Percentiles rank a stretch among this genome's conserved stretches.
Evolutionary conservation across 2,797 vertebrate species (phyloP).

Genomic region (Anolis apletophallus): DNA sequence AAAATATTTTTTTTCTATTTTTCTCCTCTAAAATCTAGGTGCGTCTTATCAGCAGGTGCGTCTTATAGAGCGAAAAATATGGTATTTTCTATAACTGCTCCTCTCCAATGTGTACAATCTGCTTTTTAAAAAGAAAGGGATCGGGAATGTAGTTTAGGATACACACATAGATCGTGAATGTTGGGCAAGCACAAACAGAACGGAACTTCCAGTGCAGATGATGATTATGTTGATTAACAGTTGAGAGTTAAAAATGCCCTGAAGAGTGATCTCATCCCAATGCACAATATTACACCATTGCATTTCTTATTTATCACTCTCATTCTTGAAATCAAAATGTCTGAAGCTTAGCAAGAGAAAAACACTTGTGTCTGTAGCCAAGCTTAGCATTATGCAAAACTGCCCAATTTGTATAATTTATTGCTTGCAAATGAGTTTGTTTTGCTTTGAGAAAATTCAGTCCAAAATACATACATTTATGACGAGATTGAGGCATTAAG

Average conservation of each 20-base stretch:
- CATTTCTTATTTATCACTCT: background rate
- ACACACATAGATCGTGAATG: background rate
- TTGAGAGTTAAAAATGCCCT: background rate
- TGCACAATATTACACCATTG: background rate
- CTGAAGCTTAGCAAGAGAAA: background rate
- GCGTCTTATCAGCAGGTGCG: too few relatives aligned
- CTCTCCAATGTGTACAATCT: background rate
- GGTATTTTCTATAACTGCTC: background rate
- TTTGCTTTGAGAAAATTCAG: background rate
- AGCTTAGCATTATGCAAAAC: background rate
- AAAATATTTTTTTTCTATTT: too few relatives aligned
- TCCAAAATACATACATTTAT: background rate
- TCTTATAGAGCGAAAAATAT: too few relatives aligned
- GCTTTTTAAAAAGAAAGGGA: background rate
- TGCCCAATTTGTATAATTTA: background rate
- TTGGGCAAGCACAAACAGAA: background rate
- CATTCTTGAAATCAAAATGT: background rate
- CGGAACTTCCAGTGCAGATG: background rate
- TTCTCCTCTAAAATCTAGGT: too few relatives aligned
- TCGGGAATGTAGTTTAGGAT: background rate
- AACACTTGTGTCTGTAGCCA: background rate
- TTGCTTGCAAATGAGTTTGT: background rate
- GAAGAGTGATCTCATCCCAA: background rate
- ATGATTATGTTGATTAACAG: background rate
- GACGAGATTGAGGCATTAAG: background rate